Evolutionary conservation across 1,140 invertebrate genomes (phyloP), one percentile per base, ranked within the genome.

Genomic region (Apis florea): DNA sequence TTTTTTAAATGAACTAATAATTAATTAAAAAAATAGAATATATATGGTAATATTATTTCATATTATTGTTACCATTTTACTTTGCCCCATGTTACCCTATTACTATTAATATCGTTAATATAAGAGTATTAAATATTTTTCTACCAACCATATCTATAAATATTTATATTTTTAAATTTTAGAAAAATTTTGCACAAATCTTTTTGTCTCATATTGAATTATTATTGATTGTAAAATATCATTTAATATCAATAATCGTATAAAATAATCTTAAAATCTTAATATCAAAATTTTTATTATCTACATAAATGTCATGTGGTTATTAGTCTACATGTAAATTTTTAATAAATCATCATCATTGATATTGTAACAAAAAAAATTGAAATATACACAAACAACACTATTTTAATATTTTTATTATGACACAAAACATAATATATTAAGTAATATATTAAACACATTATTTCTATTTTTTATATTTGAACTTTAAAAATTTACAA

Each of bases 11-110:
- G 4, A 21, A 64, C n/a, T 49, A 15, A 49, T 58, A 63, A 10
- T 63, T 8, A 31, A 47, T 51, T 74, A 63, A 54, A 54, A 53
- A 56, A 56, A 51, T 51, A 49, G 4, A 21, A 19, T 9, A 19
- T 53, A 64, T n/a, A 53, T 63, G 10, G 54, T 66, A 53, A 75
- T 26, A 26, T 24, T 15, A 59, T 31, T 49, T 59, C 11, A 53
- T 49, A 54, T 40, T 51, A 49, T 59, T 40, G 4, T 70, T 59
- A 59, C 0, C 26, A 9, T 47, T 31, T 53, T 69, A 40, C 53
- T 69, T 78, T 69, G 54, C 76, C 67, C 56, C 66, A 59, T 59
- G 76, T 78, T 78, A 78, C 66, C 12, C 67, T 59, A n/a, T 53
- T 17, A 59, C 11, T 56, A n/a, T 58, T 26, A 63, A 64, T 51